Evolutionary conservation across 30 jellyfish, hydroid and myxozoan genomes (phyloP).

Genomic region (Rhopilema esculentum): DNA sequence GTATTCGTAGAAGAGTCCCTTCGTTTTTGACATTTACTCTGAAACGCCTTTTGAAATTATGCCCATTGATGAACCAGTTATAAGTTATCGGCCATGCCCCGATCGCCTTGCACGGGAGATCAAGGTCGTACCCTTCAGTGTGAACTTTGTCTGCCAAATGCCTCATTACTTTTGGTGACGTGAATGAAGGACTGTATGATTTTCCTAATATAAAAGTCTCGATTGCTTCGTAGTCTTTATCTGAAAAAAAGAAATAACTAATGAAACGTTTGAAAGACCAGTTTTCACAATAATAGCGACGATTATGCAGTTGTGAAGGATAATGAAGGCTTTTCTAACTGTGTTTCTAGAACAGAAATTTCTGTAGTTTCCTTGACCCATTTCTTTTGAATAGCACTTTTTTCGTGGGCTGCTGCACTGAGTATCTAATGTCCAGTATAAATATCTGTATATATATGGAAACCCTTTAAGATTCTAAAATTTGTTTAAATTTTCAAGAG

Average conservation of each 20-base stretch:
- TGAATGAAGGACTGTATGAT: constrained; percentile 54
- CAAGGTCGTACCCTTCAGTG: constrained; percentile 66
- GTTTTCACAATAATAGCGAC: no score
- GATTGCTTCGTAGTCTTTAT: constrained; percentile 24
- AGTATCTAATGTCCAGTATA: no score
- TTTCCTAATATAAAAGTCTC: constrained; percentile 17
- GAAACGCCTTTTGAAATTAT: constrained; percentile 35
- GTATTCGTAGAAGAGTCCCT: constrained; percentile 76
- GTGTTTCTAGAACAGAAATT: no score
- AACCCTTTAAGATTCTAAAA: no score
- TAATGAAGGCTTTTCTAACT: no score
- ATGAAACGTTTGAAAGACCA: no score
- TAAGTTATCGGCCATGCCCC: constrained; percentile 79
- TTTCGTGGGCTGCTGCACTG: no score
- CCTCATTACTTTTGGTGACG: constrained; percentile 52
- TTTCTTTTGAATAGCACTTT: not conserved
- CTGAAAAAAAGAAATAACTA: constrained; percentile 20
- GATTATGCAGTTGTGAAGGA: no score
- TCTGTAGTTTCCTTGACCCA: not conserved
- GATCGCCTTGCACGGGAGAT: constrained; percentile 75
- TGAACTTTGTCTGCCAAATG: constrained; percentile 53
- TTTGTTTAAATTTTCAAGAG: no score
- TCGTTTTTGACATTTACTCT: constrained; percentile 59
- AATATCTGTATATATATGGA: no score
- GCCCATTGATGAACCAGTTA: constrained; percentile 76